These are phyloP conservation scores for Keiferia lycopersicella DNA, from an alignment of 2,888 invertebrate genomes.

Conservation along the genomic window DNA sequence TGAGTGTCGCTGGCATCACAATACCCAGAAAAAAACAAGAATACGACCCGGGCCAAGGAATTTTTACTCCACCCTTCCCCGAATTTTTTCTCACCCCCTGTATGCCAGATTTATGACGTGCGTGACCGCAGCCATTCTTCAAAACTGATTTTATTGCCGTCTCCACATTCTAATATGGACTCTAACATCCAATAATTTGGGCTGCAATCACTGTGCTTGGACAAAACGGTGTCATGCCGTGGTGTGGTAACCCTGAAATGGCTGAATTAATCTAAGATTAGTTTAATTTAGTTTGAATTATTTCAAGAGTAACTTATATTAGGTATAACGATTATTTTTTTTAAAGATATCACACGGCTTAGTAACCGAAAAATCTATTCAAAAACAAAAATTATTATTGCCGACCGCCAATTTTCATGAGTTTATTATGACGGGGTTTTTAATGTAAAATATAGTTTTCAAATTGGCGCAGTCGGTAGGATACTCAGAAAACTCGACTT, in stretches of 20 bases:
- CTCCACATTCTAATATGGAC: conserved; percentile 50
- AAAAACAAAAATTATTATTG: too few species aligned
- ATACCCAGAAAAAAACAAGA: too few species aligned
- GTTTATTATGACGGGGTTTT: too few species aligned
- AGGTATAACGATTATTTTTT: too few species aligned
- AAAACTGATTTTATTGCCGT: conserved; percentile 70
- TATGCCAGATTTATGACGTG: conserved; percentile 70
- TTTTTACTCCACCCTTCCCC: not conserved
- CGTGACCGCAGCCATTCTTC: conserved; percentile 69
- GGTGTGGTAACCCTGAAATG: conserved; percentile 65
- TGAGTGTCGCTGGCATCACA: too few species aligned
- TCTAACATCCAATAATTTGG: conserved; percentile 46
- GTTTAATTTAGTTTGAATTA: conserved; percentile 47
- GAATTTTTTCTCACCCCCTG: conserved; percentile 29
- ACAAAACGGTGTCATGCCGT: conserved; percentile 66
- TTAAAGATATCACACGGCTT: too few species aligned
- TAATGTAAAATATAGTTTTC: too few species aligned
- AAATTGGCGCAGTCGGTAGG: too few species aligned
- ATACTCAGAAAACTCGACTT: too few species aligned
- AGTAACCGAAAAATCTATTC: too few species aligned
- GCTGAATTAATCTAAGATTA: conserved; percentile 69
- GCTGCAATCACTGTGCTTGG: conserved; percentile 45
- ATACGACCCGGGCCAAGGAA: too few species aligned
- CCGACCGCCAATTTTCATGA: too few species aligned
- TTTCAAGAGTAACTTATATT: not conserved